Base-by-base conservation (phyloP, 1,140 invertebrate species). In the Pachypsylla venusta region DNA sequence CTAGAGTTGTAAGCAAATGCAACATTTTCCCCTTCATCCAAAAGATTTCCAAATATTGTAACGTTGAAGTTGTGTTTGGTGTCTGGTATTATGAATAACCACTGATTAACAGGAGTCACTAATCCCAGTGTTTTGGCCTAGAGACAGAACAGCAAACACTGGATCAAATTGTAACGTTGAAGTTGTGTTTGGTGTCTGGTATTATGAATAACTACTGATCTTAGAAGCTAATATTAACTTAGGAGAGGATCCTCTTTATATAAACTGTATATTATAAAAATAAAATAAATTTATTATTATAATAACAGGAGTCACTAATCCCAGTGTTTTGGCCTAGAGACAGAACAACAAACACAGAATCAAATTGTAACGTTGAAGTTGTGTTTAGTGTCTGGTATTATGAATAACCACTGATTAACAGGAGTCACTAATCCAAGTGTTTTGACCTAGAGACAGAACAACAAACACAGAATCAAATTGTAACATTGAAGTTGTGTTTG, bases 1-100 rank as follows among this genome's bases (percentile, higher is more conserved):
- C 86, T 84, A 4, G 73, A 70, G 68, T 91, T 91, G 62, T 83
- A 81, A 25, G 87, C 73, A 65, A 87, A 86, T 14, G 85, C 85
- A n/a, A 90, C 69, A 69, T 91, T 90, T 64, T 87, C 84, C 1
- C 88, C 88, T 70, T 90, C 87, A 2, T 73, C 73, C 22, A 88
- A 67, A 2, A 79, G 71, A 40, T 78, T 73, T 24, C 77, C 70
- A 35, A 84, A 72, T 16, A 69, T 68, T 0, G 75, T 71, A 26
- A 82, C 67, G 54, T 72, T 72, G 56, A 79, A 63, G 26, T 70
- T 75, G 14, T 72, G 70, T 27, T 69, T 71, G 0, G 75, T 78
- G 53, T 87, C 80, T 0, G 81, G 75, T n/a, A 88, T 72, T 42
- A 89, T 71, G 65, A 85, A 89, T 12, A 89, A 67, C 86, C 86